Evolutionary conservation across 1,140 invertebrate genomes (phyloP), one percentile per base, ranked within the genome.

Genomic region (Diachasma alloeum): DNA sequence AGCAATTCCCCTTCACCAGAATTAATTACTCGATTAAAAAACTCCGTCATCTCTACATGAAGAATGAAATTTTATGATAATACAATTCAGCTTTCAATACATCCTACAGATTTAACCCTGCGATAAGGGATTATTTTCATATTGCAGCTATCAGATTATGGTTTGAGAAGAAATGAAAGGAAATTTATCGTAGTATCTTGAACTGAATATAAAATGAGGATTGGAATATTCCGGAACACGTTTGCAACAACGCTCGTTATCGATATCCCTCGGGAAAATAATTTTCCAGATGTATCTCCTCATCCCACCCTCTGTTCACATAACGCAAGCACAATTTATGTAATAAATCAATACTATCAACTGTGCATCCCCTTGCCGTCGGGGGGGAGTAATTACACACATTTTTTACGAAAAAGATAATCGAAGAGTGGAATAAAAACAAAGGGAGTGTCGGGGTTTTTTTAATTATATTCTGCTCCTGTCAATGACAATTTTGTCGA

Each of bases 201-300:
- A 19, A 63, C 26, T n/a, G 59, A 74, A 48, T 44, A 56, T 15
- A 44, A 68, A 75, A 75, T 75, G 67, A 75, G 66, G 66, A 39
- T 37, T 63, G 44, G 36, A 56, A 56, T 75, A 75, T 75, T 75
- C 74, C 17, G 42, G 26, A 46, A 56, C 74, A 75, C 74, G 74
- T 75, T 63, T 63, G 59, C 59, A 63, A 46, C 74, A 48, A 42
- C 44, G 66, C 48, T 75, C 46, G 39, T 75, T 67, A 68, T 70
- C 44, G 42, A 75, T 74, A 63, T 19, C 72, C 68, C 26, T 70
- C 24, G 59, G 70, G 36, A 68, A 75, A 68, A 74, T 74, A 63
- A 39, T 74, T 68, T 74, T 59, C 39, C 48, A 56, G 39, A 74
- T 67, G 42, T 42, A 63, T 19, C 39, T 42, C 59, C 17, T 66